Conservation (phyloP, 2,797 vertebrate genomes). For the Chromobotia macracanthus region DNA sequence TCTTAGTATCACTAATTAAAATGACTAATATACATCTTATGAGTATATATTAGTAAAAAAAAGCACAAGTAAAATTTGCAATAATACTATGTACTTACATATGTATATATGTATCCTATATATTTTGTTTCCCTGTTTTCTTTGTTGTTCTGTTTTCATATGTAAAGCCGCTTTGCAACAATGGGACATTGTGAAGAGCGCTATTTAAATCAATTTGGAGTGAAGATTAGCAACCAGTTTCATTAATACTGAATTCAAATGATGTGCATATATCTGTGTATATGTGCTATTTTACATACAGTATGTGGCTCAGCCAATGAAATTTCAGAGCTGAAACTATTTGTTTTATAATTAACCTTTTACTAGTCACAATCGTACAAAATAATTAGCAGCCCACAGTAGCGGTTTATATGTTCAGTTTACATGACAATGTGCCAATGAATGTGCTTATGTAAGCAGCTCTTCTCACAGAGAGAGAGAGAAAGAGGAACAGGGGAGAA, state of each 20-base stretch:
- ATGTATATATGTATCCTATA: too few relatives aligned
- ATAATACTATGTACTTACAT: too few relatives aligned
- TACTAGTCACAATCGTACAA: neutral
- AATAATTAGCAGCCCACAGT: constrained; percentile 14
- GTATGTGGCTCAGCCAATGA: neutral
- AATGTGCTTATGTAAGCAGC: constrained; percentile 22
- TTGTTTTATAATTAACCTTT: neutral
- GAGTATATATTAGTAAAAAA: too few relatives aligned
- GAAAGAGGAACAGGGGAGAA: neutral
- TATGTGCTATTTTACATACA: too few relatives aligned
- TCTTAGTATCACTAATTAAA: too few relatives aligned
- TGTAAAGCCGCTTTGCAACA: too few relatives aligned
- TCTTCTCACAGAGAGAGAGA: constrained; percentile 16
- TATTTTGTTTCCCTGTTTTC: too few relatives aligned
- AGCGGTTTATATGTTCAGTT: constrained; percentile 10
- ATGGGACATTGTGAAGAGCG: too few relatives aligned
- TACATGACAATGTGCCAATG: constrained; percentile 25
- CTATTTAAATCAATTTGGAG: too few relatives aligned
- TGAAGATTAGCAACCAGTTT: neutral
- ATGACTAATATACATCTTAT: too few relatives aligned
- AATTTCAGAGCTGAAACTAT: neutral
- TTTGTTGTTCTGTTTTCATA: too few relatives aligned
- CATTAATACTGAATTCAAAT: neutral
- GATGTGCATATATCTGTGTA: neutral
- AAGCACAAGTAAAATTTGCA: too few relatives aligned